phyloP scores from a whole-genome alignment of 2,113 vertebrate genomes.

The Gambusia holbrooki region DNA sequence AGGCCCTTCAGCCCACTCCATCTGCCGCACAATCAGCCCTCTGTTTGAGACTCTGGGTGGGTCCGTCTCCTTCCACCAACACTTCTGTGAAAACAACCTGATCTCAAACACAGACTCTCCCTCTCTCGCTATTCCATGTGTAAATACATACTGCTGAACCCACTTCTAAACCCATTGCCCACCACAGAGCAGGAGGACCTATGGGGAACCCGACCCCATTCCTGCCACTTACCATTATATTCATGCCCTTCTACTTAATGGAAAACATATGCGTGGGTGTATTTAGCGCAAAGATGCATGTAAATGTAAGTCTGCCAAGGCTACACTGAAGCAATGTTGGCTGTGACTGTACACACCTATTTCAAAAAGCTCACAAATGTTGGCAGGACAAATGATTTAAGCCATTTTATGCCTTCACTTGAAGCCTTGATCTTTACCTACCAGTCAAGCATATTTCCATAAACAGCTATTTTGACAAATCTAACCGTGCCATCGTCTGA shows the following conservation, averaged over 20 bases:
- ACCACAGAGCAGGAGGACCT: conserved; percentile 62
- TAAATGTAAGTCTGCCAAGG: conserved; percentile 48
- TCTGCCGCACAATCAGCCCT: conserved; percentile 74
- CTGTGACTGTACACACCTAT: conserved; percentile 61
- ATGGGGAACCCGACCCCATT: conserved; percentile 70
- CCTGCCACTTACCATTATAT: conserved; percentile 78
- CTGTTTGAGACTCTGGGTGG: conserved; percentile 77
- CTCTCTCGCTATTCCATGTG: conserved; percentile 56
- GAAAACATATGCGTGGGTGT: conserved; percentile 72
- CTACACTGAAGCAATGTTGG: conserved; percentile 54
- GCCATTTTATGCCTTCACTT: conserved; percentile 35
- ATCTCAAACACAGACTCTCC: conserved; percentile 72
- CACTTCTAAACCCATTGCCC: conserved; percentile 68
- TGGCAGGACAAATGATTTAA: conserved; percentile 33
- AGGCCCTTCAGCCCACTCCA: conserved; percentile 56
- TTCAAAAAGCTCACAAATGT: conserved; percentile 44
- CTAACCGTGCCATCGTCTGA: conserved; percentile 16
- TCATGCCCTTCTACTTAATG: conserved; percentile 70
- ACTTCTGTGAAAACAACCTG: conserved; percentile 79
- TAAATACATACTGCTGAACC: conserved; percentile 65
- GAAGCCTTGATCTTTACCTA: conserved; percentile 44
- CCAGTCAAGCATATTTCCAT: conserved; percentile 39
- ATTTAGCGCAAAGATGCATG: conserved; percentile 56
- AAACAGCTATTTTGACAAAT: conserved; percentile 24
- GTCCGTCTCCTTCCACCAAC: conserved; percentile 67